These are phyloP conservation scores for Sinonovacula constricta DNA, from an alignment of 1,140 invertebrate genomes.

Conservation along the genomic window DNA sequence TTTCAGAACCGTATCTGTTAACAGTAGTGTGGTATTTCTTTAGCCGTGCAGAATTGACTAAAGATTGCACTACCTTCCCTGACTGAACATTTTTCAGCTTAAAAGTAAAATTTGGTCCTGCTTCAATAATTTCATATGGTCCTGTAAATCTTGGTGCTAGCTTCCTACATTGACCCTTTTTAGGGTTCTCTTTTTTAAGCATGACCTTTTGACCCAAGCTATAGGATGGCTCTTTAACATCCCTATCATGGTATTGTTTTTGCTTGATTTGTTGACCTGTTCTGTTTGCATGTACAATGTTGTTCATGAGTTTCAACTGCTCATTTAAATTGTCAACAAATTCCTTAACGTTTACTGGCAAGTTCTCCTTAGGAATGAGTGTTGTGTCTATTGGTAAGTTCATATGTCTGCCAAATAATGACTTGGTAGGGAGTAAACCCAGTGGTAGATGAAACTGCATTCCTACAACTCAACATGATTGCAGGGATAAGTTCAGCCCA, in stretches of 20 bases:
- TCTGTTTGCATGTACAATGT: conserved; percentile 44
- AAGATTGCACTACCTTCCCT: too few relatives aligned
- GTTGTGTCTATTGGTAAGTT: conserved; percentile 46
- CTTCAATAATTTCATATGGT: conserved; percentile 5
- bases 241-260: conserved; percentile 16
- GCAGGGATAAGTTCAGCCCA: background rate
- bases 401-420: conserved; percentile 57
- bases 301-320: conserved; percentile 30
- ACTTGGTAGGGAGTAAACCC: background rate
- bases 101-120: background rate
- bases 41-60: background rate
- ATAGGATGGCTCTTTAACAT: background rate
- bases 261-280: conserved; percentile 8
- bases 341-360: conserved; percentile 23
- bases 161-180: background rate
- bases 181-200: background rate
- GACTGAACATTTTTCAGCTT: too few relatives aligned
- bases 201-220: background rate
- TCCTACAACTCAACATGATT: background rate
- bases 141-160: background rate
- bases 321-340: conserved; percentile 30
- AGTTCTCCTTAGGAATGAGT: conserved; percentile 47
- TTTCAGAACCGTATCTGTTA: too few relatives aligned
- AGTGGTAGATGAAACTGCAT: background rate
- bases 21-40: background rate